phyloP scores from a whole-genome alignment of 2,888 invertebrate species.

The Perdita meconis region DNA sequence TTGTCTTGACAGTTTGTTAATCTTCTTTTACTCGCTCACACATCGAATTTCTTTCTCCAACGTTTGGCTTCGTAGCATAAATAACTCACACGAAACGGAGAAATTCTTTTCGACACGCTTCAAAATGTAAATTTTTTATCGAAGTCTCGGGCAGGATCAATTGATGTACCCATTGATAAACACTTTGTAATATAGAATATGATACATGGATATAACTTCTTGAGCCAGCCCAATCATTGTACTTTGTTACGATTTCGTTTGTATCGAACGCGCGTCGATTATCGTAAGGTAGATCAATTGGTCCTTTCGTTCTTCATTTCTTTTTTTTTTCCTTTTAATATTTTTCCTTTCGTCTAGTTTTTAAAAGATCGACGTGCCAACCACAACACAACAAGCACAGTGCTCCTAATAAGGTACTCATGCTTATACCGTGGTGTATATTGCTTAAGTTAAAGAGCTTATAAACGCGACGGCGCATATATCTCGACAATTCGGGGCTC shows the following conservation, averaged over 20 bases:
- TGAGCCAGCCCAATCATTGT: constrained; percentile 54
- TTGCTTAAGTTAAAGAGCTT: constrained; percentile 78
- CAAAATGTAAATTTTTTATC: constrained; percentile 55
- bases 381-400: constrained; percentile 76
- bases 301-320: constrained; percentile 37
- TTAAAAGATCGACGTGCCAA: constrained; percentile 72
- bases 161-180: constrained; percentile 63
- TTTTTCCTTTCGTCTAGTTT: constrained; percentile 57
- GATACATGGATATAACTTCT: constrained; percentile 35
- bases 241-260: constrained; percentile 45
- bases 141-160: constrained; percentile 63
- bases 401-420: constrained; percentile 74
- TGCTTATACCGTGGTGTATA: constrained; percentile 67
- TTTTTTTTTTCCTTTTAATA: constrained; percentile 24
- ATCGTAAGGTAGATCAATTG: constrained; percentile 67
- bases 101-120: constrained; percentile 43
- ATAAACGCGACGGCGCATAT: constrained; percentile 75
- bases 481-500: constrained; percentile 46
- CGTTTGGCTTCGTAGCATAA: constrained; percentile 60
- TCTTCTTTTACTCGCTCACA: constrained; percentile 32
- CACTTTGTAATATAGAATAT: constrained; percentile 36
- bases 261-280: constrained; percentile 54
- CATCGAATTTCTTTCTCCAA: constrained; percentile 44
- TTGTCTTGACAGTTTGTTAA: constrained; percentile 58
- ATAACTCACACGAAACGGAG: constrained; percentile 65